These are phyloP conservation scores for Ips typographus DNA, from an alignment of 1,140 invertebrate species.

Conservation along the genomic window DNA sequence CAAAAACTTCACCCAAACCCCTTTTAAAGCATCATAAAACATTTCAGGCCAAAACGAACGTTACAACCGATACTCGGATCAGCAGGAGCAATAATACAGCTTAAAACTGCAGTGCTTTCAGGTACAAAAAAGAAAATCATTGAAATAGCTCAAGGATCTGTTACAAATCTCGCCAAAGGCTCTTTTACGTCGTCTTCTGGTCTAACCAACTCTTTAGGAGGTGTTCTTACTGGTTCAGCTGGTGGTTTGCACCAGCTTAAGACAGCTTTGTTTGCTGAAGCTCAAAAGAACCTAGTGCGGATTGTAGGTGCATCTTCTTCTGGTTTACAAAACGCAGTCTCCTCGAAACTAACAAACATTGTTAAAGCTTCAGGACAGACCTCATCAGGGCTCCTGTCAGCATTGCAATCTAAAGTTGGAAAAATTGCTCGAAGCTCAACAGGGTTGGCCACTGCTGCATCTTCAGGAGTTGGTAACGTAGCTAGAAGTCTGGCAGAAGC, in stretches of 20 bases:
- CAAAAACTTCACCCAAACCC: too few species aligned
- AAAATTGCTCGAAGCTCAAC: conserved; percentile 57
- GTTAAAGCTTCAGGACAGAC: conserved; percentile 7
- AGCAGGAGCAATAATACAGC: conserved; percentile 9
- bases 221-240: neutral
- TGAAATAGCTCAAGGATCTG: neutral
- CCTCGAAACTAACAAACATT: neutral
- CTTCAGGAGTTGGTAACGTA: neutral
- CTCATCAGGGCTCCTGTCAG: neutral
- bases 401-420: conserved; percentile 54
- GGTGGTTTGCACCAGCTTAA: neutral
- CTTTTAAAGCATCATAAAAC: neutral
- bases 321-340: neutral
- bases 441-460: neutral
- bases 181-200: neutral
- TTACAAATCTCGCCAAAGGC: neutral
- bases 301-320: neutral
- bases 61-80: conserved; percentile 3
- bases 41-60: conserved; percentile 26
- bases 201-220: neutral
- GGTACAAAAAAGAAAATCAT: neutral
- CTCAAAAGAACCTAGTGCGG: neutral
- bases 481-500: conserved; percentile 4
- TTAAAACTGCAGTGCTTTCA: neutral
- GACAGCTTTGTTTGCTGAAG: neutral